Percentiles rank a stretch among this genome's conserved stretches.
phyloP scores from a whole-genome alignment of 2,888 invertebrate species.

The Tanytarsus gracilentus region DNA sequence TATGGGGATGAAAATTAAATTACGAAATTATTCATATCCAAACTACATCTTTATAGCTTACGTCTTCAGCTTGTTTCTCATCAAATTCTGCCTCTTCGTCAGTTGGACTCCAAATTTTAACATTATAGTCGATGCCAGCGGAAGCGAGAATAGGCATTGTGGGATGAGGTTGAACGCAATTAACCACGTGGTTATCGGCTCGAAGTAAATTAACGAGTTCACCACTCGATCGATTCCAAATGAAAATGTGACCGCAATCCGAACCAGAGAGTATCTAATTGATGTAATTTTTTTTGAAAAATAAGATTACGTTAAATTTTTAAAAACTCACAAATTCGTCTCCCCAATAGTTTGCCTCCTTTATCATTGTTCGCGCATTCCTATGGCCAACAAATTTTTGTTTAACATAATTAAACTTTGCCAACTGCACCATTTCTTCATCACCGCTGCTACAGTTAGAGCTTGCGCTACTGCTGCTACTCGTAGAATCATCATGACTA shows the following conservation, averaged over 20 bases:
- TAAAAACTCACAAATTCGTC: conserved; percentile 64
- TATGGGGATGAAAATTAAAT: conserved; percentile 31
- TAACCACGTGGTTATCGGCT: conserved; percentile 75
- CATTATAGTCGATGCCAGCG: conserved; percentile 81
- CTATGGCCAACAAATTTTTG: conserved; percentile 69
- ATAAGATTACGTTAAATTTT: neutral
- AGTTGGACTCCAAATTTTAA: conserved; percentile 75
- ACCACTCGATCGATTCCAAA: conserved; percentile 66
- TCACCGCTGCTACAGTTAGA: conserved; percentile 3
- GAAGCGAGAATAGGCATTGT: conserved; percentile 64
- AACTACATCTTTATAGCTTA: conserved; percentile 38
- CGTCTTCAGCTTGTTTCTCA: conserved; percentile 53
- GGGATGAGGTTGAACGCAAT: conserved; percentile 78
- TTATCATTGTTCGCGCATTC: conserved; percentile 73
- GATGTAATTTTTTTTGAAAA: neutral
- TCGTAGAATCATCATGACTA: neutral
- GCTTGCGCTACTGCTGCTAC: neutral
- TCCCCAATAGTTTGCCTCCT: conserved; percentile 80
- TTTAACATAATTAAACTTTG: conserved; percentile 45
- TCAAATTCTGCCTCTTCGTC: conserved; percentile 49
- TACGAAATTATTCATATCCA: conserved; percentile 23
- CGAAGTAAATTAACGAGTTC: conserved; percentile 64
- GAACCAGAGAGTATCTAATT: conserved; percentile 48
- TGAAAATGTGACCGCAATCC: conserved; percentile 79
- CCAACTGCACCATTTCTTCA: too few relatives aligned